Conservation (phyloP, 1,140 invertebrate genomes). For the Solen grandis region DNA sequence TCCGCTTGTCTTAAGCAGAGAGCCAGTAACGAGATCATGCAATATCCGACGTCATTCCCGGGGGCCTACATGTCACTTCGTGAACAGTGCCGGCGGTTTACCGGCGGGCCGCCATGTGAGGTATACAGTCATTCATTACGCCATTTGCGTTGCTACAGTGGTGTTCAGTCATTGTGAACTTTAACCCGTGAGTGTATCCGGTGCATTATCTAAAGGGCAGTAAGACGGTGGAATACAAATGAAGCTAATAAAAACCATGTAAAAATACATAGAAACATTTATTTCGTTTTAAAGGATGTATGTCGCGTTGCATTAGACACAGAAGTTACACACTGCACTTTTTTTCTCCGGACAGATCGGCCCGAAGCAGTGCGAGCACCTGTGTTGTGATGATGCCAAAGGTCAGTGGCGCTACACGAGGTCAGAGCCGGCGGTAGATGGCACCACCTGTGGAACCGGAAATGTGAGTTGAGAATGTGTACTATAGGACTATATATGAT, state of each 20-base stretch:
- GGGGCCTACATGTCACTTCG: conserved; percentile 67
- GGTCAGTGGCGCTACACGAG: conserved; percentile 67
- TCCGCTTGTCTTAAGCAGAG: conserved; percentile 57
- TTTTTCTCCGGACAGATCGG: conserved; percentile 46
- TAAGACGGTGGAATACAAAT: no score
- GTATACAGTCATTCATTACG: conserved; percentile 52
- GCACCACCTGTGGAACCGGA: conserved; percentile 61
- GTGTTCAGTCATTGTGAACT: no score
- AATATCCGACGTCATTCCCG: conserved; percentile 68
- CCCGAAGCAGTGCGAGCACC: conserved; percentile 65
- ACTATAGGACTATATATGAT: no score
- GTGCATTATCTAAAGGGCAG: no score
- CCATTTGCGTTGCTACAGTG: background rate
- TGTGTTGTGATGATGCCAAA: conserved; percentile 68
- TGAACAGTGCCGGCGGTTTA: conserved; percentile 70
- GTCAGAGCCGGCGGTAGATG: conserved; percentile 71
- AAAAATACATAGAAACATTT: background rate
- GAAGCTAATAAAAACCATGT: background rate
- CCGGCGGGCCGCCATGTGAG: conserved; percentile 68
- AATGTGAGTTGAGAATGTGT: conserved; percentile 63
- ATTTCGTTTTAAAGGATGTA: no score
- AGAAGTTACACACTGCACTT: no score
- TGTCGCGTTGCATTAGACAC: no score
- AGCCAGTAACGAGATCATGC: conserved; percentile 61
- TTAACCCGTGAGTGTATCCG: no score